These are phyloP conservation scores for Pseudois nayaur DNA, from an alignment of 2,113 vertebrate genomes.

Conservation along the genomic window DNA sequence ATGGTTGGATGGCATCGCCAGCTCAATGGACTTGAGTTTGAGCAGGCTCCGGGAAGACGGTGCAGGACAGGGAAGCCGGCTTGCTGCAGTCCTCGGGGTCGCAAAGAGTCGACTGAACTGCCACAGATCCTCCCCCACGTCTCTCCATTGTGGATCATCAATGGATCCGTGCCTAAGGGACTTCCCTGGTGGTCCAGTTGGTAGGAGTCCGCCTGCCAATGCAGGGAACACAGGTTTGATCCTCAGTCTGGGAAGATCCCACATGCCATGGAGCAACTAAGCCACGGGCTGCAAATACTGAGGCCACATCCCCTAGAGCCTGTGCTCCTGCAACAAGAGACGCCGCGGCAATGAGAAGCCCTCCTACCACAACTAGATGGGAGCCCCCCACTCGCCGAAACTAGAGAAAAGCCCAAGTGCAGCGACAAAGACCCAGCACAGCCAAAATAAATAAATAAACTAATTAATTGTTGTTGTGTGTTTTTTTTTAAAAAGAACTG, in stretches of 20 bases:
- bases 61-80: not conserved
- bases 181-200: not conserved
- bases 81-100: not conserved
- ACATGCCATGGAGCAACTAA: not conserved
- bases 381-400: rapidly evolving
- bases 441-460: not conserved
- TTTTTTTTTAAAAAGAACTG: not conserved
- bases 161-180: not conserved
- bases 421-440: not conserved
- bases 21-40: not conserved
- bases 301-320: not conserved
- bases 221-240: not conserved
- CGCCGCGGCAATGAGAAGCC: rapidly evolving
- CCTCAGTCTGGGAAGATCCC: not conserved
- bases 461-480: not conserved
- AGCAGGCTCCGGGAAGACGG: not conserved
- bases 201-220: not conserved
- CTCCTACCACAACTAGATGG: not conserved
- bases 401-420: not conserved
- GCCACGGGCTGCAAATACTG: not conserved
- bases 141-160: not conserved
- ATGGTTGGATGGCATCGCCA: not conserved
- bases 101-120: not conserved
- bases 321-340: not conserved
- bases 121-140: not conserved